Evolutionary conservation across 2,113 vertebrate species (phyloP).

Genomic region (Balaenoptera acutorostrata): DNA sequence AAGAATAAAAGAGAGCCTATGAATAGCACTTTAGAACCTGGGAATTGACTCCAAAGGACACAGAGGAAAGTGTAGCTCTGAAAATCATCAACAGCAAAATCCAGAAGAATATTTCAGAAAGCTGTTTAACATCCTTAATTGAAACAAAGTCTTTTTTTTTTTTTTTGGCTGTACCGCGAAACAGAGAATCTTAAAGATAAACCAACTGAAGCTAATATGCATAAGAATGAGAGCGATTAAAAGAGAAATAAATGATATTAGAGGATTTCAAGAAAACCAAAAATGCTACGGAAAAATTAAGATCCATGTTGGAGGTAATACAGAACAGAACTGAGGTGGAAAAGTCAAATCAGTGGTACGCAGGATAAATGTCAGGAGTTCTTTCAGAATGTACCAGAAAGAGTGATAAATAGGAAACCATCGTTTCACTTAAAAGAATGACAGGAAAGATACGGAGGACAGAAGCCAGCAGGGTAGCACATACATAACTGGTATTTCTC

Average conservation of each 20-base stretch:
- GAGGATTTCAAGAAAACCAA: background rate
- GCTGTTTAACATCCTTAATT: background rate
- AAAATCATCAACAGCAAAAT: background rate
- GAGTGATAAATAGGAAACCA: background rate
- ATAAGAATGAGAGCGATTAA: background rate
- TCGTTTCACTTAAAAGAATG: background rate
- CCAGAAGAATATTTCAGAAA: background rate
- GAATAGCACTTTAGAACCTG: background rate
- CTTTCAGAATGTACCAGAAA: background rate
- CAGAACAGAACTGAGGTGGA: background rate
- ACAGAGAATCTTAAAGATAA: background rate
- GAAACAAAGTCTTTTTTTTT: background rate
- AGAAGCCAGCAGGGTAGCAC: background rate
- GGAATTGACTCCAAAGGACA: background rate
- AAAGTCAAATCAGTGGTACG: background rate
- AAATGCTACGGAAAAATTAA: background rate
- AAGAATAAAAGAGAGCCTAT: background rate
- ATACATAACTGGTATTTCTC: background rate
- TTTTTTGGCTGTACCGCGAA: fast-evolving
- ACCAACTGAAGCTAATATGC: background rate
- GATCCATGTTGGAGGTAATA: background rate
- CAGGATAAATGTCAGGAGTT: background rate
- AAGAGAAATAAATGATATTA: background rate
- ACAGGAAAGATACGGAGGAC: background rate
- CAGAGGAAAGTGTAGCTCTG: background rate